phyloP scores from a whole-genome alignment of 2,888 invertebrate species.

The Microplitis manilae region DNA sequence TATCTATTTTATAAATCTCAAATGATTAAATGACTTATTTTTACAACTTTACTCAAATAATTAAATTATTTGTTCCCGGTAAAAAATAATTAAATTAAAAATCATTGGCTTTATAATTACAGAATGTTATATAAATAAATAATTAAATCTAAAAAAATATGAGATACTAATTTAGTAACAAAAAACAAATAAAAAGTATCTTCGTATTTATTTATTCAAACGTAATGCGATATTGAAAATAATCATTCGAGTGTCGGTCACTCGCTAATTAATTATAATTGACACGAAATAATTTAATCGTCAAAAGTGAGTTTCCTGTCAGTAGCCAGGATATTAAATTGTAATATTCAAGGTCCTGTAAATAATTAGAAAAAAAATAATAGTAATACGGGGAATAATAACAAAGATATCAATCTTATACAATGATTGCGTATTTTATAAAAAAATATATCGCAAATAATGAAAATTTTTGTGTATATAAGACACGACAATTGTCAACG shows the following conservation, averaged over 20 bases:
- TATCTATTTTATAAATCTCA: too few species aligned
- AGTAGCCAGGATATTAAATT: background rate
- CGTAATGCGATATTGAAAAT: background rate
- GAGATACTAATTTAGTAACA: too few species aligned
- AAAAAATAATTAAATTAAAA: too few species aligned
- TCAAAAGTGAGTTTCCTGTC: background rate
- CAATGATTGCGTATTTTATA: background rate
- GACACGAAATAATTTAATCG: background rate
- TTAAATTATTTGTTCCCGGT: too few species aligned
- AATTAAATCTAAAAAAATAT: too few species aligned
- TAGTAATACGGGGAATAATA: background rate
- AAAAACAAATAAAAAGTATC: background rate
- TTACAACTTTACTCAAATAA: too few species aligned
- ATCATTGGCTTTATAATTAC: too few species aligned
- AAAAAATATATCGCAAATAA: background rate
- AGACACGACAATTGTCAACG: background rate
- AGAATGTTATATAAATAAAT: too few species aligned
- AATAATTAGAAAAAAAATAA: background rate
- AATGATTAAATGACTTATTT: too few species aligned
- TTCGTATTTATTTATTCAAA: background rate
- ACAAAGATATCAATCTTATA: background rate
- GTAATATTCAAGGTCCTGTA: background rate
- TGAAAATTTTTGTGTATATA: background rate
- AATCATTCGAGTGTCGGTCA: constrained; percentile 9
- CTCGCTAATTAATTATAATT: background rate